Conservation (phyloP, 2,797 vertebrate genomes). For the Urosaurus nigricauda region DNA sequence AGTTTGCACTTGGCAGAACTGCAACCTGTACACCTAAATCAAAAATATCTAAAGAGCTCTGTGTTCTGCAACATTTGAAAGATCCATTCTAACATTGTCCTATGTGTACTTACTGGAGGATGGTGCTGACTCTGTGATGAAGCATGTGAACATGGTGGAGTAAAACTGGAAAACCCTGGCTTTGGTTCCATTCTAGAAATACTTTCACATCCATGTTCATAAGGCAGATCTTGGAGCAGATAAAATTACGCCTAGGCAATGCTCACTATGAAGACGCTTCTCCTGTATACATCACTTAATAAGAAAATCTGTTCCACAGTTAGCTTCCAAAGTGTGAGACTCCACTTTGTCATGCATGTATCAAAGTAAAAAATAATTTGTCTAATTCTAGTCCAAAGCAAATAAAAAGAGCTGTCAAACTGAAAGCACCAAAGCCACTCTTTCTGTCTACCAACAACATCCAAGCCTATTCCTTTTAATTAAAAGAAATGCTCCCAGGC, state of each 20-base stretch:
- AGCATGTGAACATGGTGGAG: too few relatives aligned
- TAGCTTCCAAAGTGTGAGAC: neutral
- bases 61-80: too few relatives aligned
- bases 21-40: too few relatives aligned
- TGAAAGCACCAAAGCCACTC: neutral
- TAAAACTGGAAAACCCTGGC: neutral
- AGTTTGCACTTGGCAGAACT: too few relatives aligned
- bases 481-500: conserved; percentile 60
- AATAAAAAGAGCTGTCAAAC: conserved; percentile 22
- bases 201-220: neutral
- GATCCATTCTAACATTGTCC: too few relatives aligned
- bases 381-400: conserved; percentile 22
- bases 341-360: neutral
- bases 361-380: conserved; percentile 14
- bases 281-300: neutral
- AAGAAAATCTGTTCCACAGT: neutral
- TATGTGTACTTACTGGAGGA: too few relatives aligned
- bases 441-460: conserved; percentile 55
- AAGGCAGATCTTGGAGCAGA: neutral
- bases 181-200: neutral
- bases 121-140: too few relatives aligned
- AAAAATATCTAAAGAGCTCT: too few relatives aligned
- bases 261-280: neutral
- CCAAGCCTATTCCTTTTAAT: conserved; percentile 74
- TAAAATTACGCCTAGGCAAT: neutral